These are phyloP conservation scores for Pitangus sulphuratus DNA, from an alignment of 2,797 vertebrate species.

Conservation along the genomic window DNA sequence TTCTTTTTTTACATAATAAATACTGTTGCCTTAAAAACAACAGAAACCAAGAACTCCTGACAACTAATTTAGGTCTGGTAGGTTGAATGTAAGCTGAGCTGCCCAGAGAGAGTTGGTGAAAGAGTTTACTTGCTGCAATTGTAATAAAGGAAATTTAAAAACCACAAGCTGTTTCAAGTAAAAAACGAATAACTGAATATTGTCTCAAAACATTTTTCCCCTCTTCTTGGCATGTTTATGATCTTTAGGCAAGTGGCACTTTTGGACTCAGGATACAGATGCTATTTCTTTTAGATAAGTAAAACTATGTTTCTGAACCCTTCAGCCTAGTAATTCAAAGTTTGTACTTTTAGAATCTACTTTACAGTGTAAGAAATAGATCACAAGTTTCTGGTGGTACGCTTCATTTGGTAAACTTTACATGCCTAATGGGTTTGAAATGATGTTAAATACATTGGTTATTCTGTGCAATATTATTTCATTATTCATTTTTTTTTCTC, in stretches of 20 bases:
- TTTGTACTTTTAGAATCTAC: slow-evolving; percentile 29
- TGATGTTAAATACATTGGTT: not conserved
- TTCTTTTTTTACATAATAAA: slow-evolving; percentile 27
- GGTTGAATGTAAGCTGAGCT: slow-evolving; percentile 62
- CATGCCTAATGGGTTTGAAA: not conserved
- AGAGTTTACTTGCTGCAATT: slow-evolving; percentile 68
- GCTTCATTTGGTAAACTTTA: not conserved
- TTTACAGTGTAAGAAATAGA: not conserved
- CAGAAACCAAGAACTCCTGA: slow-evolving; percentile 42
- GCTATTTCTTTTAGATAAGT: not conserved
- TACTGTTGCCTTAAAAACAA: slow-evolving; percentile 43
- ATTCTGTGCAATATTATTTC: not conserved
- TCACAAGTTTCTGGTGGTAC: not conserved
- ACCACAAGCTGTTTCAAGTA: slow-evolving; percentile 58
- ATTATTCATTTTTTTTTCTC: not conserved
- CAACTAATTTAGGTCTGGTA: slow-evolving; percentile 53
- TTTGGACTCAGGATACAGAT: not conserved
- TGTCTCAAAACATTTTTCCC: slow-evolving; percentile 28
- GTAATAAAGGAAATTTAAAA: slow-evolving; percentile 70
- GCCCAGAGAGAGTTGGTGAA: slow-evolving; percentile 63
- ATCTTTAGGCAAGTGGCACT: slow-evolving; percentile 28
- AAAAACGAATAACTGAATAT: slow-evolving; percentile 64
- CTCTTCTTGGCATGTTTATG: slow-evolving; percentile 26
- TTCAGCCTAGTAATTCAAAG: not conserved
- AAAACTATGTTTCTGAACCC: not conserved